Evolutionary conservation across 2,113 vertebrate genomes (phyloP).

Genomic region (Solea senegalensis): DNA sequence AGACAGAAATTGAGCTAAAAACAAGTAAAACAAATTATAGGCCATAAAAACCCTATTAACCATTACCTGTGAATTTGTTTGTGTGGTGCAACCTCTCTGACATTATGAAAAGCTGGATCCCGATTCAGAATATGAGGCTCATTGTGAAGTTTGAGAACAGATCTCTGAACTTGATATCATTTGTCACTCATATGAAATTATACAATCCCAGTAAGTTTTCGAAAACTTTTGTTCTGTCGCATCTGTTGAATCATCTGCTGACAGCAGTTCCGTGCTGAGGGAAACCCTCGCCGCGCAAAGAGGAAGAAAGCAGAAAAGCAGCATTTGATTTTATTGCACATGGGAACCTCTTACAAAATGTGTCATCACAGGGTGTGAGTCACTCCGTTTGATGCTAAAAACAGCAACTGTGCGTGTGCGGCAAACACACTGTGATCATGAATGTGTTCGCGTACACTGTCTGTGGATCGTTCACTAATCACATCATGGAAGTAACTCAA

Average conservation of each 20-base stretch:
- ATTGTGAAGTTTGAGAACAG: neutral
- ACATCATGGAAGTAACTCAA: conserved; percentile 6
- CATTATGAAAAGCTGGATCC: too few species aligned
- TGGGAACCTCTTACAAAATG: neutral
- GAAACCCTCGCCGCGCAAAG: conserved; percentile 6
- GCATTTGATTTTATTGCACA: neutral
- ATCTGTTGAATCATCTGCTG: conserved; percentile 17
- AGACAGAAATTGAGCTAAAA: too few species aligned
- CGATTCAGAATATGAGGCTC: neutral
- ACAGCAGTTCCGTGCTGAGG: neutral
- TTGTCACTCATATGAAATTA: neutral
- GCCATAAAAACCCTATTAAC: too few species aligned
- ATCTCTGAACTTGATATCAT: neutral
- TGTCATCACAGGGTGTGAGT: conserved; percentile 42
- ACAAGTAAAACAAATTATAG: too few species aligned
- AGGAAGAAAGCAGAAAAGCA: neutral
- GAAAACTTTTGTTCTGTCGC: neutral
- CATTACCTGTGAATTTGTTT: too few species aligned
- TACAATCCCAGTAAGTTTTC: neutral
- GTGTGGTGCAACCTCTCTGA: too few species aligned
- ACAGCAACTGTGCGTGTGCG: conserved; percentile 18
- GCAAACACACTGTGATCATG: conserved; percentile 23
- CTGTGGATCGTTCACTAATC: conserved; percentile 19
- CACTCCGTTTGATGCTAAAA: conserved; percentile 49
- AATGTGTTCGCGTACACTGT: neutral